Conservation (phyloP, 2,113 vertebrate genomes). For the Odocoileus hemionus region DNA sequence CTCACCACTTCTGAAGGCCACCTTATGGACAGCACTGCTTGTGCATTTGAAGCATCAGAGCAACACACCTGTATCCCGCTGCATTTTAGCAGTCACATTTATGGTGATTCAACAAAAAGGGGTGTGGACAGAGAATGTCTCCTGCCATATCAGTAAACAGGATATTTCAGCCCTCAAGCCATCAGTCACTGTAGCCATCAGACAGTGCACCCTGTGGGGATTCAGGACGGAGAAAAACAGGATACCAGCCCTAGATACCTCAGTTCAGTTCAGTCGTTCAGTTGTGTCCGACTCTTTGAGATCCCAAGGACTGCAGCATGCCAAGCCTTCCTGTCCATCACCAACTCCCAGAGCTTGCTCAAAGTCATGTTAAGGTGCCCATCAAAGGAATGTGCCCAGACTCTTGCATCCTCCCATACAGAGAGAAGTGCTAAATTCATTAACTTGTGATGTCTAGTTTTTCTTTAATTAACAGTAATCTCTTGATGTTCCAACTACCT, state of each 20-base stretch:
- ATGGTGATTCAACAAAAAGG: neutral
- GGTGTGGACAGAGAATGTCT: neutral
- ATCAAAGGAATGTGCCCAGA: neutral
- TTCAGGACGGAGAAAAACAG: neutral
- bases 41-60: neutral
- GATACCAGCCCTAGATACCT: neutral
- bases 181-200: neutral
- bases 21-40: neutral
- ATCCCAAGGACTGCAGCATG: neutral
- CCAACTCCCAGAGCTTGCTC: neutral
- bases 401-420: neutral
- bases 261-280: neutral
- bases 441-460: neutral
- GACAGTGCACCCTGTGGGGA: neutral
- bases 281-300: neutral
- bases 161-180: neutral
- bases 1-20: neutral
- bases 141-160: neutral
- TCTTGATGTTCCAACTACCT: neutral
- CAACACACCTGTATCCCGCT: accelerated
- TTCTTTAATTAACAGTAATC: neutral
- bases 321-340: neutral
- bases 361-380: neutral
- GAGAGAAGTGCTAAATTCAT: neutral
- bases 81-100: neutral